Evolutionary conservation across 2,888 invertebrate genomes (phyloP).

Genomic region (Nineta flava): DNA sequence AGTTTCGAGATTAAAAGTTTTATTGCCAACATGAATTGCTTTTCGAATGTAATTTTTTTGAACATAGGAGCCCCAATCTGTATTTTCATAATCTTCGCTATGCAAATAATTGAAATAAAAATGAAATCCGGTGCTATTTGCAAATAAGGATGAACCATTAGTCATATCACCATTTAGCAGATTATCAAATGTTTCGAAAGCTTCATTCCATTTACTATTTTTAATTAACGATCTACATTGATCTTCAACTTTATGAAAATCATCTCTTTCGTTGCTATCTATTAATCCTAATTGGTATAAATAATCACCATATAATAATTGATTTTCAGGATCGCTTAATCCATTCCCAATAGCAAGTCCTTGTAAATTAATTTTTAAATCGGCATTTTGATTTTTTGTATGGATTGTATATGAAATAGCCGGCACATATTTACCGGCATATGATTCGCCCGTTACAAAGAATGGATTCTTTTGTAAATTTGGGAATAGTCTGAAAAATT

Average conservation of each 20-base stretch:
- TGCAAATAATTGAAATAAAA: slow-evolving; percentile 62
- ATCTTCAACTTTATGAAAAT: slow-evolving; percentile 44
- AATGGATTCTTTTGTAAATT: slow-evolving; percentile 59
- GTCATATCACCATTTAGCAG: slow-evolving; percentile 54
- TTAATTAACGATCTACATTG: slow-evolving; percentile 42
- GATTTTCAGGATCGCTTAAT: slow-evolving; percentile 60
- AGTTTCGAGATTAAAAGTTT: slow-evolving; percentile 46
- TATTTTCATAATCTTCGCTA: slow-evolving; percentile 36
- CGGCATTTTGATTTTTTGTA: slow-evolving; percentile 38
- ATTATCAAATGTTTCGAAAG: slow-evolving; percentile 54
- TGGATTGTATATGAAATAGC: slow-evolving; percentile 60
- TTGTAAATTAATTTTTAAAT: slow-evolving; percentile 49
- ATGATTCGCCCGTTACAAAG: slow-evolving; percentile 80
- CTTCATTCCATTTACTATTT: slow-evolving; percentile 44
- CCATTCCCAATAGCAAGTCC: slow-evolving; percentile 69
- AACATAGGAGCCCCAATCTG: slow-evolving; percentile 39
- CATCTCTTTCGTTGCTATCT: slow-evolving; percentile 41
- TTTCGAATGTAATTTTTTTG: slow-evolving; percentile 45
- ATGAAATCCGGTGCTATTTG: slow-evolving; percentile 58
- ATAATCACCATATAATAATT: slow-evolving; percentile 61
- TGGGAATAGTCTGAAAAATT: slow-evolving; percentile 74
- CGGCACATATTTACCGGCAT: slow-evolving; percentile 70
- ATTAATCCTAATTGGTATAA: slow-evolving; percentile 62
- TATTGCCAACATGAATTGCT: slow-evolving; percentile 73
- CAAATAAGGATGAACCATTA: slow-evolving; percentile 41